Base-by-base conservation (phyloP, 2,113 vertebrate genomes). In the Ptychochromis oligacanthus region DNA sequence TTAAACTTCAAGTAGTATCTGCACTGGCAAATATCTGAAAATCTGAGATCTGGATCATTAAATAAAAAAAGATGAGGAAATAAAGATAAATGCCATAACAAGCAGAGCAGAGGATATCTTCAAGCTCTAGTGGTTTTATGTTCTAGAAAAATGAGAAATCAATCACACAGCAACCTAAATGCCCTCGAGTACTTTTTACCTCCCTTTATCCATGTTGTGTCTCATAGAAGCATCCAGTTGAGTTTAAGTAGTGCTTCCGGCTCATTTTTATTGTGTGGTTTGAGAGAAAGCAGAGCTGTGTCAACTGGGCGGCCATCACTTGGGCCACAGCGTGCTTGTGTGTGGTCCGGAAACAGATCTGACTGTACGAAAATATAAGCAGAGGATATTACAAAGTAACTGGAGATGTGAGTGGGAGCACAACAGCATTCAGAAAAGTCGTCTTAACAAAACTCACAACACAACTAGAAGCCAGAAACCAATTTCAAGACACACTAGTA, bases 161-260 rank as follows among this genome's bases (percentile, higher is more conserved):
- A 75, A 79, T 46, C 40, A 34, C 1, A 75, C 64, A 59, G 56
- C 58, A 17, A 7, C n/a, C 3, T 36, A 26, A 80, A 77, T 17
- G 54, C 64, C 58, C 52, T 31, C 59, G 28, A 14, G 43, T 75
- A 28, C 56, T 17, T 26, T 52, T 62, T 15, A 38, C 28, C 52
- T 54, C 17, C 57, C n/a, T 88, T 77, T 31, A 83, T 58, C 52
- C 57, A 26, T 2, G 20, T 34, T 52, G 40, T 13, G 46, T 17
- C 75, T 60, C 75, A 76, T 81, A 62, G 84, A 87, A 80, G 81
- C 34, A 2, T 4, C 85, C 83, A 81, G 83, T 81, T 81, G 83
- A 65, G 85, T 75, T 64, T 36, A 77, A 89, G 81, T 76, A 87
- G 67, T 6, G 62, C 22, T 87, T 88, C 74, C 26, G 60, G 74